Evolutionary conservation across 1,140 invertebrate genomes (phyloP), one percentile per base, ranked within the genome.

Genomic region (Drosophila mojavensis): DNA sequence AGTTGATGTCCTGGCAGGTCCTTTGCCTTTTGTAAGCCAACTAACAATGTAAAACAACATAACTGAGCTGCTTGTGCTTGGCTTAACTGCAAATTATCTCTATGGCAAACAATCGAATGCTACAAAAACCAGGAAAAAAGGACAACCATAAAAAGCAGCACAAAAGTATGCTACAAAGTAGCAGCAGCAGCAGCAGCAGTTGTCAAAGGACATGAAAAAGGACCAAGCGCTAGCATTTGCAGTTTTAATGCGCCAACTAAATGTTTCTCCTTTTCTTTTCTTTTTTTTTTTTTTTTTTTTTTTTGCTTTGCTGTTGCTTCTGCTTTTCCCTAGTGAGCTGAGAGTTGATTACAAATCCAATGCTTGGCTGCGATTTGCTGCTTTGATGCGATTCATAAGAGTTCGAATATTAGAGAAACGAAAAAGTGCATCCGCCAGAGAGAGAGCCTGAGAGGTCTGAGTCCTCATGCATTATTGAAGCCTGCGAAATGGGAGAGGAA

Each of bases 1-100:
- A 28, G 13, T 11, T 6, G 56, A 47, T 15, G 56, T 59, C 39
- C 56, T 33, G 41, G 20, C n/a, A 47, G 11, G n/a, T 47, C 43
- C 26, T 47, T 60, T 60, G n/a, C 41, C 24, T 30, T 26, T 60
- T 47, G 15, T 13, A 54, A 66, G 50, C 36, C 50, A 20, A 15
- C 45, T 39, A 53, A 67, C 39, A 67, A 67, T 53, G 48, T 59
- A 53, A 62, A 47, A 28, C 15, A 60, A 58, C 69, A 66, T 58
- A 58, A 50, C 54, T 66, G 48, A 54, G 55, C 63, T 47, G 50
- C 64, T 60, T 68, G 59, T 39, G 33, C 50, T 41, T 30, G 39
- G 64, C 41, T 68, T 73, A 68, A 73, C 70, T 67, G 64, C 70
- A 73, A 61, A 67, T 73, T 73, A 73, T 73, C 64, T 68, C 64